These are phyloP conservation scores for Nibea coibor DNA, from an alignment of 2,113 vertebrate species.

Conservation along the genomic window DNA sequence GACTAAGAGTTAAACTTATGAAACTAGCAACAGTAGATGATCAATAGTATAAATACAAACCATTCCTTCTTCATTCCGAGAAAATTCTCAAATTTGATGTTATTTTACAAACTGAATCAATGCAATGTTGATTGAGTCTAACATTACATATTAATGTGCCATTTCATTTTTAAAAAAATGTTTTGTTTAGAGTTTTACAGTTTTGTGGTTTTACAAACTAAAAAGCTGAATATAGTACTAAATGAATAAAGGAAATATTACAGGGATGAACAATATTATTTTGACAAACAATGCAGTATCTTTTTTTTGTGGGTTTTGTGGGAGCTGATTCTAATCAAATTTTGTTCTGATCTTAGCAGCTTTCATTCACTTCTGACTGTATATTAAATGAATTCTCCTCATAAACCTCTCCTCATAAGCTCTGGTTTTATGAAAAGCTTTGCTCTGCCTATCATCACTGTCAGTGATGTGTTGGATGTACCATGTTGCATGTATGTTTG, in stretches of 20 bases:
- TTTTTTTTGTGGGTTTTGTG: not conserved
- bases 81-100: not conserved
- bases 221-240: not conserved
- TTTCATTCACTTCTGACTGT: conserved; percentile 15
- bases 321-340: not conserved
- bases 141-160: not conserved
- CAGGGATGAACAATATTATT: not conserved
- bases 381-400: conserved; percentile 3
- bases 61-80: not conserved
- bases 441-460: conserved; percentile 21
- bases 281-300: not conserved
- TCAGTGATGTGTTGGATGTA: conserved; percentile 18
- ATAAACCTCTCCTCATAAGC: not conserved
- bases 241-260: not conserved
- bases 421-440: conserved; percentile 24
- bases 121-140: not conserved
- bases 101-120: not conserved
- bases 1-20: too few relatives aligned
- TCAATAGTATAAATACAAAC: not conserved
- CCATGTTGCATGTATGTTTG: conserved; percentile 15
- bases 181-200: not conserved
- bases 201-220: not conserved
- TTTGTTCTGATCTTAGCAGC: not conserved
- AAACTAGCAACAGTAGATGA: not conserved
- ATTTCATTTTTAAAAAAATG: not conserved